These are phyloP conservation scores for Potamilus streckersoni DNA, from an alignment of 1,140 invertebrate genomes.

Conservation along the genomic window DNA sequence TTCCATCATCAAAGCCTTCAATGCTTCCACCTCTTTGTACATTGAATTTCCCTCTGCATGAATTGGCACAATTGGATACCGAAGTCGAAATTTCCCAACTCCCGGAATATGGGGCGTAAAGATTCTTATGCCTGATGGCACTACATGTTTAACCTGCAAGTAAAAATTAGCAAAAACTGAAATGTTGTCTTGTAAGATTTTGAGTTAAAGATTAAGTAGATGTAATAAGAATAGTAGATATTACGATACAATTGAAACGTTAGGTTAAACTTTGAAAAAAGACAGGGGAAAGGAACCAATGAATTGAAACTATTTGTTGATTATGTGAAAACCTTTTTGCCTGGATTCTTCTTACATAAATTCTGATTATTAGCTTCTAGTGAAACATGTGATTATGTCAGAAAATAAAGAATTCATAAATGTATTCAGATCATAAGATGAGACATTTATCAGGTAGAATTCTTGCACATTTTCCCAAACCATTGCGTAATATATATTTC, in stretches of 20 bases:
- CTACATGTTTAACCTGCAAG: conserved; percentile 22
- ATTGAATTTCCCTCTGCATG: conserved; percentile 44
- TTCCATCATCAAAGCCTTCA: conserved; percentile 49
- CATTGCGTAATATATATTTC: too few relatives aligned
- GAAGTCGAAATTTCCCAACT: conserved; percentile 41
- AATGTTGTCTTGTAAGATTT: neutral
- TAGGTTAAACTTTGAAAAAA: neutral
- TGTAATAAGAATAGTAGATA: neutral
- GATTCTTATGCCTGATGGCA: conserved; percentile 41
- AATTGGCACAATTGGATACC: conserved; percentile 55
- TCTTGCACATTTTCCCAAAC: too few relatives aligned
- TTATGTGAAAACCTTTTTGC: neutral
- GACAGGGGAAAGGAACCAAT: neutral
- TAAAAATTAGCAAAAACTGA: neutral
- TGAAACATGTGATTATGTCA: too few relatives aligned
- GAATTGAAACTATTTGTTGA: neutral
- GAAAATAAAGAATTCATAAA: too few relatives aligned
- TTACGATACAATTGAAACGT: neutral
- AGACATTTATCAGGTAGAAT: too few relatives aligned
- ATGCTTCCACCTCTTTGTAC: conserved; percentile 53
- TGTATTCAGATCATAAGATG: too few relatives aligned
- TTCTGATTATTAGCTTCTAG: too few relatives aligned
- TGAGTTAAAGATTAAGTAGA: neutral
- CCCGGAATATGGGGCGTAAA: conserved; percentile 40
- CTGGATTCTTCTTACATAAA: too few relatives aligned